Percentiles rank a stretch among this genome's conserved stretches.
These are phyloP conservation scores for Tetropium fuscum DNA, from an alignment of 2,888 invertebrate genomes.

Conservation along the genomic window DNA sequence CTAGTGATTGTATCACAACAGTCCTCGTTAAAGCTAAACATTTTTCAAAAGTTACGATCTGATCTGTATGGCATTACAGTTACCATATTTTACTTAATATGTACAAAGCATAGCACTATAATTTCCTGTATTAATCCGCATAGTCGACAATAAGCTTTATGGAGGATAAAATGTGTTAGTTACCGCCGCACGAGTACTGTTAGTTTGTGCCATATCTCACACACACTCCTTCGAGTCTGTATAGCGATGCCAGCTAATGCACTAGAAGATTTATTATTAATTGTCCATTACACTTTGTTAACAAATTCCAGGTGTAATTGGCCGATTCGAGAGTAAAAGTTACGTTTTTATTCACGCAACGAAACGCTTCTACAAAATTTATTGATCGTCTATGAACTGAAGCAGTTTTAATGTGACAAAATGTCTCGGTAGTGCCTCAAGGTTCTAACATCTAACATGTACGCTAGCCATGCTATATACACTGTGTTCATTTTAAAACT, in stretches of 20 bases:
- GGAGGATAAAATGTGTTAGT: constrained; percentile 18
- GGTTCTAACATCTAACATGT: too few species aligned
- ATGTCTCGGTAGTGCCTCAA: too few species aligned
- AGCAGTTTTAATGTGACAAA: too few species aligned
- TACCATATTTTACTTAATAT: constrained; percentile 11
- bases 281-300: constrained; percentile 9
- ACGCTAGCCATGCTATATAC: too few species aligned
- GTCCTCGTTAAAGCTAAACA: constrained; percentile 5
- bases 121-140: constrained; percentile 23
- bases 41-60: constrained; percentile 13
- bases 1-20: constrained; percentile 1
- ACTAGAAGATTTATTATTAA: constrained; percentile 13
- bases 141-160: constrained; percentile 25
- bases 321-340: too few species aligned
- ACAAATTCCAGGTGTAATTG: too few species aligned
- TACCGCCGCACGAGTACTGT: constrained; percentile 14
- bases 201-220: constrained; percentile 26
- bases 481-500: too few species aligned
- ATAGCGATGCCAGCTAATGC: neutral
- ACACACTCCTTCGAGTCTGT: constrained; percentile 7
- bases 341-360: too few species aligned
- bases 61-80: constrained; percentile 25
- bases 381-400: too few species aligned
- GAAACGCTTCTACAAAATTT: too few species aligned
- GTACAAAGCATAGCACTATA: constrained; percentile 4